Evolutionary conservation across 64 coral and sea anemone species (phyloP).

Genomic region (Actinia equina): DNA sequence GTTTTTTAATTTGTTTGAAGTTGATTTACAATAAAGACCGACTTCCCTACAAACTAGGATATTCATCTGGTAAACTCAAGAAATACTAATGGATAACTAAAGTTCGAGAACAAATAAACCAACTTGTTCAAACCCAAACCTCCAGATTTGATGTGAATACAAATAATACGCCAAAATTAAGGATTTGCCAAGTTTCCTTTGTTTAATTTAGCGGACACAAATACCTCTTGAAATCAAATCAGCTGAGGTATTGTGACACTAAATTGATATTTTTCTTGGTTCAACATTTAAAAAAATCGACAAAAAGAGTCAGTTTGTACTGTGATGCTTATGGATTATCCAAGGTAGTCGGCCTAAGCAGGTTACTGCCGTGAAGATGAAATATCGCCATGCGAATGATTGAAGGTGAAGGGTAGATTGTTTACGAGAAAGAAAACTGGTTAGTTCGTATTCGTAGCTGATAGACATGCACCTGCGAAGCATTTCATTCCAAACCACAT

Average conservation of each 20-base stretch:
- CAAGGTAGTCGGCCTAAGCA: no score
- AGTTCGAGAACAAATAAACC: not conserved
- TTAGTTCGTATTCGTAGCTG: not conserved
- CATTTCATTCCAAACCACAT: conserved; percentile 23
- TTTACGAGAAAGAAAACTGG: conserved; percentile 29
- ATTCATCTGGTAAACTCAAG: conserved; percentile 30
- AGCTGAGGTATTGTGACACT: not conserved
- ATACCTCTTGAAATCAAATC: conserved; percentile 11
- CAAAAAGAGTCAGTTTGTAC: not conserved
- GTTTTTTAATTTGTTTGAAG: conserved; percentile 71
- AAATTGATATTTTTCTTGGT: not conserved
- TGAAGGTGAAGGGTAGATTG: not conserved
- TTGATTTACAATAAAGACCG: conserved; percentile 58
- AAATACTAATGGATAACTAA: conserved; percentile 1
- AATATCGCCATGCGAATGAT: not conserved
- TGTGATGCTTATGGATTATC: no score
- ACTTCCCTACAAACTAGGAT: conserved; percentile 27
- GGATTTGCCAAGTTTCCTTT: not conserved
- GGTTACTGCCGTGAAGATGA: not conserved
- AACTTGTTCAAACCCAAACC: not conserved
- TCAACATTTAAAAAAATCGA: not conserved
- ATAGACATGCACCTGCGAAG: conserved; percentile 12
- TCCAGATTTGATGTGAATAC: not conserved
- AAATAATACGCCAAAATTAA: not conserved
- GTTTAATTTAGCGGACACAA: not conserved